Base-by-base conservation (phyloP, 1,140 invertebrate genomes). In the Ruditapes philippinarum region DNA sequence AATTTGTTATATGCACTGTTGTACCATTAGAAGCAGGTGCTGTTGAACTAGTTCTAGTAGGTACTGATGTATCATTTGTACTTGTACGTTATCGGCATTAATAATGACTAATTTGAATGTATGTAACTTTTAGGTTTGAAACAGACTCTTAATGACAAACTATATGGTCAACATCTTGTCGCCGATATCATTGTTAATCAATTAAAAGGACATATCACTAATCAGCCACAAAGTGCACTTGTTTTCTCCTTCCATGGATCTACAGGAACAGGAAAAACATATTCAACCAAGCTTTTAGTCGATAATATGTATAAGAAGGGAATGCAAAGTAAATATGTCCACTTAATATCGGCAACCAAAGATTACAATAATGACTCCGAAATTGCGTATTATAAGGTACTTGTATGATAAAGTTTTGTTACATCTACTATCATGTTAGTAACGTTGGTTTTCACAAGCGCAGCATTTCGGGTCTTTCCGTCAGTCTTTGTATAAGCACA, bases 301-400 rank as follows among this genome's bases (percentile, higher is more conserved):
- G 96, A 98, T 49, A 96, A 97, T 88, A 94, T 99, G 5, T 99
- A 97, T 95, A 95, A 95, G 79, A 95, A 97, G 62, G 98, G 98
- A 1, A 95, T 97, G 84, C 95, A 97, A 28, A 99, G 98, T 95
- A 95, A 97, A 91, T 98, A 97, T 97, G 98, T 98, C 7, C 97
- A 98, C 94, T 96, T 98, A 83, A 98, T 98, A 94, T 97, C 97
- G 95, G 97, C 98, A 0, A 97, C 98, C 51, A 96, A 97, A 85
- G 97, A 98, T 93, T 99, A 99, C 96, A 97, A 97, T 11, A 93
- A 99, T 99, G 96, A 97, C 97, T 12, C 94, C 97, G 91, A 92
- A 96, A 79, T 11, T 36, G 36, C 12, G 22, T 38, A n/a, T 38
- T 38, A 76, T 19, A 76, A 38, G 42, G 42, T 45, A 45, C n/a